Percentiles rank a stretch among this genome's conserved stretches.
These are phyloP conservation scores for Oxystoma pomonae DNA, from an alignment of 2,888 invertebrate species.

Conservation along the genomic window DNA sequence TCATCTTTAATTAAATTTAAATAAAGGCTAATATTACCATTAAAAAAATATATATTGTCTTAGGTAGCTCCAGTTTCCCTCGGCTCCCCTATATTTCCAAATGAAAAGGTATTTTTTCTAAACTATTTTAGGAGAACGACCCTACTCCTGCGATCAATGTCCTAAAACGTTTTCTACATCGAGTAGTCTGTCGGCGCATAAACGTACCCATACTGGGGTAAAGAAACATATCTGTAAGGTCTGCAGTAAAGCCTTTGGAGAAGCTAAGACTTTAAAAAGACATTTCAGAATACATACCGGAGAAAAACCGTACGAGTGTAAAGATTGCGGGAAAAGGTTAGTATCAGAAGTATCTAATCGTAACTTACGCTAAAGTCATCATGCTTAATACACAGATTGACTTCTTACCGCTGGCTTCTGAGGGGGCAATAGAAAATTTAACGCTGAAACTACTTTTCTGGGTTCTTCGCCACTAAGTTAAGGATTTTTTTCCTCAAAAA, in stretches of 20 bases:
- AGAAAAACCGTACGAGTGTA: constrained; percentile 42
- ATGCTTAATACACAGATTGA: constrained; percentile 21
- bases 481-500: too few relatives aligned
- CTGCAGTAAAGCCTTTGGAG: constrained; percentile 43
- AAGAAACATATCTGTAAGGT: constrained; percentile 39
- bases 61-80: too few relatives aligned
- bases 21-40: too few relatives aligned
- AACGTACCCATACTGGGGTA: constrained; percentile 40
- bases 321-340: constrained; percentile 39
- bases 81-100: too few relatives aligned
- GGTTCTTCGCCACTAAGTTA: too few relatives aligned
- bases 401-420: neutral
- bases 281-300: constrained; percentile 44
- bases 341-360: too few relatives aligned
- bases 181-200: constrained; percentile 43
- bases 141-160: constrained; percentile 41
- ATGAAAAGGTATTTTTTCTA: too few relatives aligned
- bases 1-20: too few relatives aligned
- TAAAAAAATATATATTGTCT: too few relatives aligned
- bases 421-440: too few relatives aligned
- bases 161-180: constrained; percentile 43
- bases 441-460: too few relatives aligned
- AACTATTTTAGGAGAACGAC: constrained; percentile 42
- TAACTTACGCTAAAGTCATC: too few relatives aligned
- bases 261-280: constrained; percentile 40